Percentiles rank a stretch among this genome's conserved stretches.
phyloP scores from a whole-genome alignment of 2,888 invertebrate genomes.

The Hypsopygia costalis region DNA sequence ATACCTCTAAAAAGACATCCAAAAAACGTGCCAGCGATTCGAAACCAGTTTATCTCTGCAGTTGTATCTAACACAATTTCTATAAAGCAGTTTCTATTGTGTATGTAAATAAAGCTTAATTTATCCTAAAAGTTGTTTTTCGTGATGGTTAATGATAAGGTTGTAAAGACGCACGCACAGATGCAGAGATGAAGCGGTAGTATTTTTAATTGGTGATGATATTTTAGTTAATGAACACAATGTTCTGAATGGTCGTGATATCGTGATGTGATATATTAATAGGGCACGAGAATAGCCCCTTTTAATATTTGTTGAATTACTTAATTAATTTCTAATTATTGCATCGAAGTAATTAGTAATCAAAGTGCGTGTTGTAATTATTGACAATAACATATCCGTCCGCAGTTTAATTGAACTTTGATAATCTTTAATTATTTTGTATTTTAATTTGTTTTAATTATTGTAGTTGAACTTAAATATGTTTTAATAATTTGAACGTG shows the following conservation, averaged over 20 bases:
- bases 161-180: slow-evolving; percentile 42
- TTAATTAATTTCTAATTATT: no score
- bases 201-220: slow-evolving; percentile 39
- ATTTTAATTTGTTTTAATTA: no score
- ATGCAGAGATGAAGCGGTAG: slow-evolving; percentile 48
- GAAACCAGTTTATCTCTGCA: slow-evolving; percentile 30
- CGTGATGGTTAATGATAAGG: slow-evolving; percentile 11
- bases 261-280: slow-evolving; percentile 23
- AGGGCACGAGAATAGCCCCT: slow-evolving; percentile 15
- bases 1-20: slow-evolving; percentile 62
- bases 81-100: slow-evolving; percentile 14
- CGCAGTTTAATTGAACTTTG: no score
- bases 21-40: slow-evolving; percentile 61
- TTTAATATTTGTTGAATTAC: no score
- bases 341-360: no score
- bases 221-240: slow-evolving; percentile 28
- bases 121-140: slow-evolving; percentile 6
- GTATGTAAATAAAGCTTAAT: slow-evolving; percentile 17
- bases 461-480: no score
- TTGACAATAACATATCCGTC: no score
- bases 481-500: no score
- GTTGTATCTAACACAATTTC: slow-evolving; percentile 5
- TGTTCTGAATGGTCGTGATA: slow-evolving; percentile 19
- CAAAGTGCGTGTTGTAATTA: no score
- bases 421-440: no score